A percentile compares a stretch with the other conserved stretches of the same genome.
These are phyloP conservation scores for Alethe diademata DNA, from an alignment of 2,113 vertebrate genomes.

Conservation along the genomic window DNA sequence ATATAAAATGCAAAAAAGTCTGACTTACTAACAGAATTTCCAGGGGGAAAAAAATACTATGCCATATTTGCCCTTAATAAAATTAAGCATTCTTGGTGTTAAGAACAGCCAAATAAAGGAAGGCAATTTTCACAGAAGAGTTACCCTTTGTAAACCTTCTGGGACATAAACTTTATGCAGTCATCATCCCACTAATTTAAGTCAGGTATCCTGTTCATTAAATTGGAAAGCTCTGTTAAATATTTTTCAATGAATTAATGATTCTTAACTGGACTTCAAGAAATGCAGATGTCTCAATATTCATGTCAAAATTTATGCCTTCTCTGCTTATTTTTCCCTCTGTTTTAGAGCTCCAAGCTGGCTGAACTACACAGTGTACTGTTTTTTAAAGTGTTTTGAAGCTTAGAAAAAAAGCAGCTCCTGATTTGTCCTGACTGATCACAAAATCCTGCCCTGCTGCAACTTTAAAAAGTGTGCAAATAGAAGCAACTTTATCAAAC, in stretches of 20 bases:
- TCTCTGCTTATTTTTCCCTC: neutral
- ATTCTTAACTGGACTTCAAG: neutral
- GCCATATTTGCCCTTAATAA: neutral
- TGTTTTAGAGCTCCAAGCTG: neutral
- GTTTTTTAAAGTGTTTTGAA: neutral
- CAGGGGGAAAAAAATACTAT: neutral
- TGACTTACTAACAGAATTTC: neutral
- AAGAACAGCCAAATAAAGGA: neutral
- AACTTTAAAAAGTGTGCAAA: neutral
- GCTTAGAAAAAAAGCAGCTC: neutral
- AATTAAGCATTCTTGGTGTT: neutral
- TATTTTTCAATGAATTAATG: neutral
- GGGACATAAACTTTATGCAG: neutral
- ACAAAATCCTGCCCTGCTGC: neutral
- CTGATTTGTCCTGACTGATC: neutral
- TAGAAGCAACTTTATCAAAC: neutral
- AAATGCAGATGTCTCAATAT: neutral
- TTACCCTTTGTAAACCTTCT: neutral
- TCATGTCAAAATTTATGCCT: neutral
- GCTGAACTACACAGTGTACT: neutral
- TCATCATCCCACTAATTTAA: neutral
- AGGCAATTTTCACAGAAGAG: neutral
- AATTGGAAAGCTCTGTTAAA: neutral
- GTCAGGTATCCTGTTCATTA: neutral
- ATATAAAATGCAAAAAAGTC: neutral